Conservation (phyloP, 1,140 invertebrate species). For the Saccostrea echinata region DNA sequence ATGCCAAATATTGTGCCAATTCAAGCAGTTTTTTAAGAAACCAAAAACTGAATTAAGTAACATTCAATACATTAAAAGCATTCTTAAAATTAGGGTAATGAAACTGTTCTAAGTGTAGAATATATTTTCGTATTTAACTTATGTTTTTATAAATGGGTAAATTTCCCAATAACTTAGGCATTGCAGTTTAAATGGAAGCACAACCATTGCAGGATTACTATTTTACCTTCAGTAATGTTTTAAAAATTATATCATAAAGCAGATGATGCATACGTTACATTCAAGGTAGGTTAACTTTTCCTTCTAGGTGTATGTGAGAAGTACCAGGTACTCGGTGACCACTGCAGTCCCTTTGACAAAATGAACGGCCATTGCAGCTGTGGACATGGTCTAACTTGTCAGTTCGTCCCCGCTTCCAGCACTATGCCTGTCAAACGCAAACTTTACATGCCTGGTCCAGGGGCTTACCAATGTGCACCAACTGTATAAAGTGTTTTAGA, state of each 20-base stretch:
- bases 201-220: background rate
- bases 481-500: background rate
- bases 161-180: background rate
- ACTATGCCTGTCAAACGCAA: background rate
- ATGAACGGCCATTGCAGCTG: constrained; percentile 48
- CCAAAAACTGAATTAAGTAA: too few species aligned
- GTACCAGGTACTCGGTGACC: constrained; percentile 23
- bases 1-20: too few species aligned
- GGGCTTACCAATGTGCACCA: constrained; percentile 1
- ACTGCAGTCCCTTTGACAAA: constrained; percentile 43
- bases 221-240: background rate
- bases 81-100: too few species aligned
- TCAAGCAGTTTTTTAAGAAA: background rate
- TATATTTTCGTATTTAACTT: too few species aligned
- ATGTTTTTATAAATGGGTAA: background rate
- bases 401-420: constrained; percentile 31
- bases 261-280: too few species aligned
- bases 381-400: constrained; percentile 41
- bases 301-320: constrained; percentile 49
- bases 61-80: too few species aligned
- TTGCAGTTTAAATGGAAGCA: background rate
- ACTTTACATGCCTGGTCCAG: constrained; percentile 23
- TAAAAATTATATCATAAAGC: too few species aligned
- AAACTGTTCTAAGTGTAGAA: too few species aligned
- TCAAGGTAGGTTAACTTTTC: background rate